Evolutionary conservation across 1,140 invertebrate genomes (phyloP).

Genomic region (Parasteatoda tepidariorum): DNA sequence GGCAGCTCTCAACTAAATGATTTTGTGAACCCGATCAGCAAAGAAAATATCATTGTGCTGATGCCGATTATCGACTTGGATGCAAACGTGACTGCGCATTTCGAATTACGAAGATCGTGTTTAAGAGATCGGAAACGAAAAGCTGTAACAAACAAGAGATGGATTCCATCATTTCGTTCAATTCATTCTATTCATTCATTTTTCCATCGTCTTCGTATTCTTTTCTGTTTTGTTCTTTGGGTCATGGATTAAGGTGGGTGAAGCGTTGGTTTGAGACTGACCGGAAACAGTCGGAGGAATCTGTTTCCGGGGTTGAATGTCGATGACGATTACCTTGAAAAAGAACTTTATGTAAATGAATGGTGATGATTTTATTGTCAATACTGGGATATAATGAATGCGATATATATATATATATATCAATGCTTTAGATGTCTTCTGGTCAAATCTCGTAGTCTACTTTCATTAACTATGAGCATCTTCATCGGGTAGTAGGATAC

Average conservation of each 20-base stretch:
- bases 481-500: too few relatives aligned
- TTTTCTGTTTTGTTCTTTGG: too few relatives aligned
- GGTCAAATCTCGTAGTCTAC: too few relatives aligned
- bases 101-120: constrained; percentile 3
- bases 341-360: constrained; percentile 7
- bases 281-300: constrained; percentile 10
- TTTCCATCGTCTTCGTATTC: background rate
- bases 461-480: too few relatives aligned
- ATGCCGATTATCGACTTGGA: constrained; percentile 1
- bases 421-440: too few relatives aligned
- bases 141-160: background rate
- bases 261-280: background rate
- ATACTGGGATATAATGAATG: too few relatives aligned
- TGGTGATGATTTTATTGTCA: too few relatives aligned
- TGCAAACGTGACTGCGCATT: constrained; percentile 34
- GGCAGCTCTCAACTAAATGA: too few relatives aligned
- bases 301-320: constrained; percentile 16
- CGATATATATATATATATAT: too few relatives aligned
- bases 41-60: background rate
- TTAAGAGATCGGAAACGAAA: background rate
- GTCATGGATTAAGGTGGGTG: background rate
- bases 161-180: background rate
- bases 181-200: background rate
- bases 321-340: background rate
- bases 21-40: background rate